Base-by-base conservation (phyloP, 2,888 invertebrate species). In the Heliconius sara region DNA sequence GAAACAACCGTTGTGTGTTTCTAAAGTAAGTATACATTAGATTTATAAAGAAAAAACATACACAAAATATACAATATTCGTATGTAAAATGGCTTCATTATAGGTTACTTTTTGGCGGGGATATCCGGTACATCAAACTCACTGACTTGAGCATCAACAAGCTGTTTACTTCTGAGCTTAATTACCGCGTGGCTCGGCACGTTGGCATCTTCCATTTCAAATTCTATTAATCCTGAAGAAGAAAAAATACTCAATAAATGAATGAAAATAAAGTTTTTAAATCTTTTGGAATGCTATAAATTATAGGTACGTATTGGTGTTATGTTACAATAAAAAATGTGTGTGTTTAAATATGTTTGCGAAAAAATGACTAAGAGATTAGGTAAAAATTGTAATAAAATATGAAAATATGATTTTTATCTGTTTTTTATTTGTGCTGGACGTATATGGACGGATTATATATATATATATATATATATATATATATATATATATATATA, bases 71-170 rank as follows among this genome's bases (percentile, higher is more conserved):
- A 6, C 39, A 39, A 39, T 43, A 25, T 13, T n/a, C 13, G 43
- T 43, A 67, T 3, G 16, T 4, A 67, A 67, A 67, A 30, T 1
- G 1, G 19, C 19, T 19, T 34, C 22, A 68, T 1, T n/a, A 68
- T n/a, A n/a, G 12, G 16, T 81, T 77, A 92, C 82, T 91, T 91
- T 87, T 91, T 92, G 39, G 84, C 73, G 0, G 86, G 86, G 12
- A 83, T 83, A 27, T 89, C 92, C 0, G 92, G 92, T 6, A 94
- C 93, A 71, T 95, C 95, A 57, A 95, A 95, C 85, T 95, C 95
- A 87, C 95, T 95, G 83, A 95, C 93, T 88, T 94, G 89, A 4
- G 93, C 92, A 52, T 96, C 96, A 0, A 96, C 94, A 6, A 96
- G 86, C 83, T 95, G 95, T 85, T 93, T 95, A 84, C 96, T 96